Evolutionary conservation across 2,113 vertebrate genomes (phyloP), one percentile per base, ranked within the genome.

Genomic region (Oxyura jamaicensis): DNA sequence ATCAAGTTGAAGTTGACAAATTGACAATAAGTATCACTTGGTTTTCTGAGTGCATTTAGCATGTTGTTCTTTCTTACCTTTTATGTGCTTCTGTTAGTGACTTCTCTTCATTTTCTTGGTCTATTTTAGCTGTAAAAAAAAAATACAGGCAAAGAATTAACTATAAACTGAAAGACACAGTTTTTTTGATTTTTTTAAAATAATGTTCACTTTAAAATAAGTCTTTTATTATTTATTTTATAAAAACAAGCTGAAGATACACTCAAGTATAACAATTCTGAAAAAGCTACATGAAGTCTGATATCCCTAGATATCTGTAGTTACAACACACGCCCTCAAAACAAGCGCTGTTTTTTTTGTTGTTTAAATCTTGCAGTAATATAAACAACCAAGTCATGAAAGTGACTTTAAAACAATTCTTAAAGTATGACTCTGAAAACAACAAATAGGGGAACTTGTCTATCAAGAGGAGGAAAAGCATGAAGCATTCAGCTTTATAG

Each of bases 41-140:
- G 4, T n/a, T 90, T 91, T 86, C 42, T 48, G 6, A 89, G 16
- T 56, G 3, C 4, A 13, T 35, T 90, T 66, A 88, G 21, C 74
- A 14, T 3, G 10, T 28, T 50, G 15, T 11, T 77, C 39, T 65
- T 85, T 88, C 99, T 98, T 97, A 99, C 99, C 98, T 98, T 98
- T 98, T 98, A 96, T 99, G 99, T 39, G 99, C 98, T 96, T 98
- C 98, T 94, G 97, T 95, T 75, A 99, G 97, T 53, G 98, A 98
- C 63, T 93, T 96, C 58, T 99, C 99, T 86, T 99, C 98, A n/a
- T 97, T 96, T 88, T 99, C 99, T 97, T 99, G 98, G 88, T 99
- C 99, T 93, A 97, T 97, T 98, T 99, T 99, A 83, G 99, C 99
- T 99, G 97, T 60, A 97, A 97, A 97, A 97, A 97, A 97, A 97